A percentile compares a stretch with the other conserved stretches of the same genome.
Conservation (phyloP, 2,888 invertebrate species). For the Lycaena phlaeas region DNA sequence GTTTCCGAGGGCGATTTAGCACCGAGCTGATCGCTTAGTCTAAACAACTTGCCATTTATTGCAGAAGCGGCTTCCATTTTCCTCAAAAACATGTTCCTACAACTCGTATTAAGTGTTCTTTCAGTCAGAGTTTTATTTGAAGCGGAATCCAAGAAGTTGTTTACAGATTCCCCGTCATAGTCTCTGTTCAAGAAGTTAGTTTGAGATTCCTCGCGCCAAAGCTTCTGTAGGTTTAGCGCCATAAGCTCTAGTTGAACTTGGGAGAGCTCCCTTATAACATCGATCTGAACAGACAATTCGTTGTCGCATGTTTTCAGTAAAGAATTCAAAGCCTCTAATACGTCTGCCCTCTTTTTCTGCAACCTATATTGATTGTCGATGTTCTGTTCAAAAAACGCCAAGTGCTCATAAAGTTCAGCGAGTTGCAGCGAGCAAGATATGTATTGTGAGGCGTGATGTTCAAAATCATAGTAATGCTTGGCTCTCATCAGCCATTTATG, state of each 20-base stretch:
- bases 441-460: constrained; percentile 72
- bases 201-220: constrained; percentile 65
- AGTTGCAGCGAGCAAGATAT: constrained; percentile 73
- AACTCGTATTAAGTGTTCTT: constrained; percentile 43
- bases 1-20: constrained; percentile 41
- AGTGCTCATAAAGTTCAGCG: constrained; percentile 77
- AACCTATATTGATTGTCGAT: constrained; percentile 74
- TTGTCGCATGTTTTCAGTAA: constrained; percentile 63
- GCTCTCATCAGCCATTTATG: constrained; percentile 75
- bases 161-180: constrained; percentile 51
- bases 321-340: constrained; percentile 70
- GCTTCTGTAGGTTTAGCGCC: constrained; percentile 73
- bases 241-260: constrained; percentile 76
- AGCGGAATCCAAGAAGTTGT: constrained; percentile 48
- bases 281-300: constrained; percentile 68
- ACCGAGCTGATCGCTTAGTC: constrained; percentile 48
- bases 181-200: constrained; percentile 50
- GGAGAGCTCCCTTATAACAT: constrained; percentile 72
- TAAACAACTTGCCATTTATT: constrained; percentile 48
- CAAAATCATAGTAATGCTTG: constrained; percentile 71
- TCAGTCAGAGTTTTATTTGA: constrained; percentile 58
- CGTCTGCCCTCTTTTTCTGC: constrained; percentile 73
- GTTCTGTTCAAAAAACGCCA: constrained; percentile 82
- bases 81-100: constrained; percentile 51
- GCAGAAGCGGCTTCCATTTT: constrained; percentile 63